These are phyloP conservation scores for Brachyalestes nurse DNA, from an alignment of 2,797 vertebrate species.

Conservation along the genomic window DNA sequence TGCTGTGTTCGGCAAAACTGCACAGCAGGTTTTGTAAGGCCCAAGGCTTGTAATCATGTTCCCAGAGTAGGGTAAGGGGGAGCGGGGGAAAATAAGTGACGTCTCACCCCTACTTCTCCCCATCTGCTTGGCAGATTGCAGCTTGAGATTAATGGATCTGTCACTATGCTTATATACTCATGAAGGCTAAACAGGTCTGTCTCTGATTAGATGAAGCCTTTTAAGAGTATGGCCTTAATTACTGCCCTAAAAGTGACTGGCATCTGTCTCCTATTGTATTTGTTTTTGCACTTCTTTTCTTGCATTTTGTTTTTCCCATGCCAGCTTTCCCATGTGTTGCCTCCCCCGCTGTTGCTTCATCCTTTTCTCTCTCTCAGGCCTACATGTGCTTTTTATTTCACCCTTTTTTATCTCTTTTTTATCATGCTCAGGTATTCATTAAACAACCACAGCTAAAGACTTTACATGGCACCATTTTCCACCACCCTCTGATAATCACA, in stretches of 20 bases:
- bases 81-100: not conserved
- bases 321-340: not conserved
- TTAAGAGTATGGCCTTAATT: constrained; percentile 19
- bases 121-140: constrained; percentile 55
- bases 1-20: not conserved
- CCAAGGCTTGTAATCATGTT: not conserved
- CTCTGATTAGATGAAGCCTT: constrained; percentile 29
- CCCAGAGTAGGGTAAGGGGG: not conserved
- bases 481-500: constrained; percentile 1
- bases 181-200: constrained; percentile 20
- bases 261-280: not conserved
- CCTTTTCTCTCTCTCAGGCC: not conserved
- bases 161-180: constrained; percentile 19
- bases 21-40: not conserved
- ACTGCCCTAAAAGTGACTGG: constrained; percentile 20
- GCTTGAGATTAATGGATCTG: constrained; percentile 47
- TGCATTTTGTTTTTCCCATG: not conserved
- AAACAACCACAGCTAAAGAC: not conserved
- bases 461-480: constrained; percentile 13
- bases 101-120: constrained; percentile 16
- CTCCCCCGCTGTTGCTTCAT: not conserved
- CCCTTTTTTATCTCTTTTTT: not conserved
- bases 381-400: not conserved
- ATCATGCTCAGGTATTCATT: constrained; percentile 14
- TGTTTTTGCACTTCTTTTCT: not conserved